Base-by-base conservation (phyloP, 1,140 invertebrate genomes). In the Homarus americanus region DNA sequence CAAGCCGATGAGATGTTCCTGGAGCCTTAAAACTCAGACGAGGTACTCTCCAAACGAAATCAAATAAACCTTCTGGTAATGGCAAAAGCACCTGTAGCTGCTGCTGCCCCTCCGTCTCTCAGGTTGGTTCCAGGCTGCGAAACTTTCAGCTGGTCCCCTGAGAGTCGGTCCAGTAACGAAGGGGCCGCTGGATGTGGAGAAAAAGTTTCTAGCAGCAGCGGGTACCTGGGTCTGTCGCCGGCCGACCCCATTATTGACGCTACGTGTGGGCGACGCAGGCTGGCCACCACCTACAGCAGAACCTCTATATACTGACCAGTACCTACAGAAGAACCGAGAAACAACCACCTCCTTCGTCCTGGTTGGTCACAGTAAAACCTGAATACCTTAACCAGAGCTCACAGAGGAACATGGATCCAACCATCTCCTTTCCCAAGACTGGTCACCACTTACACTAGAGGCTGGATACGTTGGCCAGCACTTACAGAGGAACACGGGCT, bases 61-160 rank as follows among this genome's bases (percentile, higher is more conserved):
- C 58, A 63, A 63, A 63, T 63, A 63, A 63, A 63, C 58, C 24
- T 24, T 63, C 58, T 24, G 15, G 58, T 63, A 63, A 63, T 63
- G 58, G 58, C 58, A 63, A 63, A 63, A 63, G 58, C 58, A 63
- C 58, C 58, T 63, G 58, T 63, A 63, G 58, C 58, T 63, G 58
- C 58, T 63, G 58, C 15, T 63, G 58, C 58, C 20, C 2, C 58
- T 63, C 58, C 58, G 24, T 63, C 58, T 63, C 24, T 20, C 58
- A 63, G 58, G 58, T 63, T 63, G 24, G 58, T 63, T 63, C 58
- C 58, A 63, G 58, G 12, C 58, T 63, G 58, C 24, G 58, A 63
- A 63, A 63, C 58, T 63, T 63, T 63, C 58, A 63, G 58, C 58
- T 17, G 58, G 58, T 63, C 58, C 58, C 58, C 58, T 63, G 58